Evolutionary conservation across 2,888 invertebrate genomes (phyloP), one percentile per base, ranked within the genome.

Genomic region (Gryllus longicercus): DNA sequence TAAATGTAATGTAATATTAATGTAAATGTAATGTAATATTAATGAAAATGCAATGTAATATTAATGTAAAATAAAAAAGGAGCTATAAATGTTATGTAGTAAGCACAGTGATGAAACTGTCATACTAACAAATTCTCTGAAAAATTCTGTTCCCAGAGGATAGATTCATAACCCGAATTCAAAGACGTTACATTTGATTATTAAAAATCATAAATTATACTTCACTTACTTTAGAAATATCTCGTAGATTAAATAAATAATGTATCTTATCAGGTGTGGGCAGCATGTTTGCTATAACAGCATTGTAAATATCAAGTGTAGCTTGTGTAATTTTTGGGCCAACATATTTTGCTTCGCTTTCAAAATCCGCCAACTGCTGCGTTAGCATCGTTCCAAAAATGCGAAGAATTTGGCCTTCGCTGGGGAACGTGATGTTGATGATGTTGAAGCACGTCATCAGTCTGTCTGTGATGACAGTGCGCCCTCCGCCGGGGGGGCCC

Each of bases 231-330:
- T 92, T 95, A 1, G 96, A 96, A 83, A 97, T 95, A 85, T 96
- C 96, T 83, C 96, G 88, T 84, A 97, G 87, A 87, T 96, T 96
- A 88, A 96, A 97, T 74, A 96, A 88, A 84, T 97, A 97, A 87
- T 97, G 96, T 86, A 94, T 95, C 87, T 96, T 97, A 81, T 93
- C 91, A 0, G 96, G 96, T 0, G 96, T 96, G 0, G 97, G 96
- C 75, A 96, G 87, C 88, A 97, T 92, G 85, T 93, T 94, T 0
- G 86, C 87, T 1, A 90, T 90, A 0, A 96, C 93, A 83, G 90
- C 90, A 84, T 93, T 91, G 86, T 95, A 97, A 83, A 96, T 88
- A 83, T 93, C 92, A 84, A 96, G 92, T 0, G 95, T 94, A 0
- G 95, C 93, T 80, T 90, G 85, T 0, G 96, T 92, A 21, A 96